A percentile compares a stretch with the other conserved stretches of the same genome.
Evolutionary conservation across 1,140 invertebrate genomes (phyloP).

Genomic region (Littorina saxatilis): DNA sequence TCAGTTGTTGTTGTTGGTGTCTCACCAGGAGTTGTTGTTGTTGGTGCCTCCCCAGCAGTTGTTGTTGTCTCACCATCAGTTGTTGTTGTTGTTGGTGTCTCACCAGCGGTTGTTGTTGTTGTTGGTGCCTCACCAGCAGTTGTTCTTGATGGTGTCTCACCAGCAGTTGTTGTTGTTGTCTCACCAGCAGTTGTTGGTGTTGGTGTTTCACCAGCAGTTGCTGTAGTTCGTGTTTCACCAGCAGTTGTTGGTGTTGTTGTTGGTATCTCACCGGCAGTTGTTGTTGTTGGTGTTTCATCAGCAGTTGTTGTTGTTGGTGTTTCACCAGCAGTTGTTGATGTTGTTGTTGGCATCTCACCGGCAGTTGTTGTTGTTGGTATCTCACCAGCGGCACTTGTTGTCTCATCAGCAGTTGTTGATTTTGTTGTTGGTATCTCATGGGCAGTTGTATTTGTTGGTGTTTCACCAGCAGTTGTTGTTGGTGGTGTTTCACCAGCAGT

Average conservation of each 20-base stretch:
- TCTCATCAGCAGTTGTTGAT: not conserved
- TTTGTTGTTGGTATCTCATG: not conserved
- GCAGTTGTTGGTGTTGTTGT: constrained; percentile 24
- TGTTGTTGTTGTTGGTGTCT: constrained; percentile 1
- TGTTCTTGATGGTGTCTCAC: not conserved
- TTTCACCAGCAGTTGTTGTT: not conserved
- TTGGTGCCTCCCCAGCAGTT: not conserved
- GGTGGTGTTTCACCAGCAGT: not conserved
- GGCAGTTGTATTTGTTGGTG: constrained; percentile 14
- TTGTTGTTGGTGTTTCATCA: not conserved
- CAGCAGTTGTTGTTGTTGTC: constrained; percentile 15
- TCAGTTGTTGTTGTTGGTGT: constrained; percentile 5
- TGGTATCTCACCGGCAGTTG: not conserved
- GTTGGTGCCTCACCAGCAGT: constrained; percentile 14
- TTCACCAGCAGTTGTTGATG: not conserved
- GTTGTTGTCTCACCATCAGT: constrained; percentile 22
- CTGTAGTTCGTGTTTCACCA: not conserved
- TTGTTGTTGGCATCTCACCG: not conserved
- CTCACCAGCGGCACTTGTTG: not conserved
- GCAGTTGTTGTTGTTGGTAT: constrained; percentile 21
- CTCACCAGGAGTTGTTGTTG: constrained; percentile 16
- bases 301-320: constrained; percentile 6
- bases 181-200: not conserved
- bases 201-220: not conserved
- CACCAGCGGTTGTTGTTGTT: not conserved